Evolutionary conservation across 2,113 vertebrate species (phyloP), one percentile per base, ranked within the genome.

Genomic region (Otus sunia): DNA sequence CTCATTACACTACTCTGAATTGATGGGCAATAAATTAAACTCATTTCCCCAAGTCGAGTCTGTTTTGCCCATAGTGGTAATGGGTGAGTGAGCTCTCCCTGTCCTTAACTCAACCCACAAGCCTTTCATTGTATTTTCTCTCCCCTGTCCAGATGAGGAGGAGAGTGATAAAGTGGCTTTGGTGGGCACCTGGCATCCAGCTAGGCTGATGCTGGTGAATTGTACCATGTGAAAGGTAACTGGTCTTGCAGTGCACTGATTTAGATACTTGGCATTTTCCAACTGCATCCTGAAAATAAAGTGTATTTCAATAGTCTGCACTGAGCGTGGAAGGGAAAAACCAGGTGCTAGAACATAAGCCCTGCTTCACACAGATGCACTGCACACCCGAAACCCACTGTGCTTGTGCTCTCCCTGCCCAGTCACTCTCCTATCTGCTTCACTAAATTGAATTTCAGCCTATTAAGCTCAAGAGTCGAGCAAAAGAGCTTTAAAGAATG

Each of bases 381-480:
- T 68, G 37, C 7, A 26, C 7, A 25, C 3, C 11, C 25, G 0
- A 1, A 74, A 63, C 26, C 4, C 18, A 22, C 41, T 3, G 20
- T 29, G 17, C 19, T 64, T 74, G 8, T 22, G 20, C 21, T 84
- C 15, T 50, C 12, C 37, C 50, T 53, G 41, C 23, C 41, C 39
- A 68, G 17, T 41, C 55, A 59, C 30, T 41, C 26, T 77, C 11
- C 15, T 64, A 34, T 77, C 60, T 52, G n/a, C 68, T 84, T 36
- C 53, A 71, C 47, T 88, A 83, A 90, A 86, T 71, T 86, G 11
- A 91, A 84, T 93, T 94, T 88, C 55, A 74, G 37, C n/a, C 34
- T 84, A 60, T 86, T 88, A 90, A 93, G 18, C 11, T 71, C 34
- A 55, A 86, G 59, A 95, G 18, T 55, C 0, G 2, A 84, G 43